phyloP scores from a whole-genome alignment of 2,888 invertebrate genomes.

The Alcis repandata region DNA sequence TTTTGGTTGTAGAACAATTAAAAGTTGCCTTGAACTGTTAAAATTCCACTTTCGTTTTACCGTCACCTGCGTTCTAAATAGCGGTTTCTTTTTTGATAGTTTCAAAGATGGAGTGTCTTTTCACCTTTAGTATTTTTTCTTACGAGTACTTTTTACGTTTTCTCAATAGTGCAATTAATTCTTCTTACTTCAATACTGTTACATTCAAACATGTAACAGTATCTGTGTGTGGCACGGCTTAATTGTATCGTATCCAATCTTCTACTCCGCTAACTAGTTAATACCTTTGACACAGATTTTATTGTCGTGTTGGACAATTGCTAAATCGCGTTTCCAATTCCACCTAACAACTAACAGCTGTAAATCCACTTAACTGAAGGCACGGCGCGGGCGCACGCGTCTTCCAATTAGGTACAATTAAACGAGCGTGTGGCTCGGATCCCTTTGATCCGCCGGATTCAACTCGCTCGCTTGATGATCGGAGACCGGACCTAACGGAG shows the following conservation, averaged over 20 bases:
- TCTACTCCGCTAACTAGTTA: constrained; percentile 27
- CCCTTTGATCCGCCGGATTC: constrained; percentile 70
- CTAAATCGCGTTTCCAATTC: constrained; percentile 67
- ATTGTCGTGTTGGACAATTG: constrained; percentile 55
- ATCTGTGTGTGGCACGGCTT: neutral
- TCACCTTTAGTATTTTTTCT: constrained; percentile 3
- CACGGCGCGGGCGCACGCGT: constrained; percentile 65
- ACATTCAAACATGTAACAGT: neutral
- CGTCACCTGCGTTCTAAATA: constrained; percentile 17
- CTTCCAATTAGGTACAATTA: constrained; percentile 79
- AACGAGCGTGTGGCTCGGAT: constrained; percentile 55
- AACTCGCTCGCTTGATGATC: constrained; percentile 47
- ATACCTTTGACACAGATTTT: constrained; percentile 56
- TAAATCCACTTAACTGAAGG: constrained; percentile 71
- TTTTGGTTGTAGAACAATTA: constrained; percentile 31
- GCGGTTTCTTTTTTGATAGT: constrained; percentile 3
- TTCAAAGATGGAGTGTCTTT: constrained; percentile 1
- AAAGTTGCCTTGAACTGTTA: constrained; percentile 25
- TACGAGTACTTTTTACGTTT: neutral
- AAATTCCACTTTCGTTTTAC: constrained; percentile 33
- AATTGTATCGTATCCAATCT: constrained; percentile 14
- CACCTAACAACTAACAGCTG: constrained; percentile 68
- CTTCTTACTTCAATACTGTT: neutral
- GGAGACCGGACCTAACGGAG: constrained; percentile 23
- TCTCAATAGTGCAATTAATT: neutral